Conservation (phyloP, 2,888 invertebrate genomes). For the Troides oblongomaculatus region DNA sequence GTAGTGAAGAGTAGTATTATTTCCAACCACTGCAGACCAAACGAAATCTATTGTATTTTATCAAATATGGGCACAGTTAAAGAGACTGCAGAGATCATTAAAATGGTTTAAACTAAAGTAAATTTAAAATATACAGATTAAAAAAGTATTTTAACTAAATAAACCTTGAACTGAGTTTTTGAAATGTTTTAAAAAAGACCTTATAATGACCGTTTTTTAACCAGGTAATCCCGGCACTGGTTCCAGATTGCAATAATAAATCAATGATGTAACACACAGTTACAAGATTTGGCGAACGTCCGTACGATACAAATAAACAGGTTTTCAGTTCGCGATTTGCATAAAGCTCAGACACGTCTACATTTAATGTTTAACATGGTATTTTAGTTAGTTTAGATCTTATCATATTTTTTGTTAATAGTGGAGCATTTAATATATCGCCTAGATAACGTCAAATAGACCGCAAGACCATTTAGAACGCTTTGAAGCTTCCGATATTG, state of each 20-base stretch:
- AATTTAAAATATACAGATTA: too few relatives aligned
- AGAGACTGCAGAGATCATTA: too few relatives aligned
- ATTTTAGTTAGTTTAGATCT: conserved; percentile 8
- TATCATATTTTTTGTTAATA: conserved; percentile 15
- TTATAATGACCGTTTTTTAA: neutral
- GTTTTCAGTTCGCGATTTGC: conserved; percentile 21
- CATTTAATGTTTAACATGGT: conserved; percentile 34
- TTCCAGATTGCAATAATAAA: conserved; percentile 14
- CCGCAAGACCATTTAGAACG: neutral
- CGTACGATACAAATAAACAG: conserved; percentile 23
- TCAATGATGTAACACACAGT: conserved; percentile 17
- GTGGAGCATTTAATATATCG: conserved; percentile 15
- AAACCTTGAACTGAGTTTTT: too few relatives aligned
- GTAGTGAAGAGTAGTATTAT: too few relatives aligned
- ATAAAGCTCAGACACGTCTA: conserved; percentile 34
- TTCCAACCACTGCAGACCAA: too few relatives aligned
- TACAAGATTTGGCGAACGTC: conserved; percentile 22
- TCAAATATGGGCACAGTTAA: too few relatives aligned
- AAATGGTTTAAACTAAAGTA: too few relatives aligned
- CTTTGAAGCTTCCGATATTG: conserved; percentile 22
- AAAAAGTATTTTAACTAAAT: too few relatives aligned
- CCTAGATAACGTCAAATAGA: conserved; percentile 6
- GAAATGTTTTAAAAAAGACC: too few relatives aligned
- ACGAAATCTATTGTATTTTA: too few relatives aligned
- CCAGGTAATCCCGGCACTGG: neutral